Evolutionary conservation across 2,797 vertebrate genomes (phyloP).

Genomic region (Takifugu rubripes): DNA sequence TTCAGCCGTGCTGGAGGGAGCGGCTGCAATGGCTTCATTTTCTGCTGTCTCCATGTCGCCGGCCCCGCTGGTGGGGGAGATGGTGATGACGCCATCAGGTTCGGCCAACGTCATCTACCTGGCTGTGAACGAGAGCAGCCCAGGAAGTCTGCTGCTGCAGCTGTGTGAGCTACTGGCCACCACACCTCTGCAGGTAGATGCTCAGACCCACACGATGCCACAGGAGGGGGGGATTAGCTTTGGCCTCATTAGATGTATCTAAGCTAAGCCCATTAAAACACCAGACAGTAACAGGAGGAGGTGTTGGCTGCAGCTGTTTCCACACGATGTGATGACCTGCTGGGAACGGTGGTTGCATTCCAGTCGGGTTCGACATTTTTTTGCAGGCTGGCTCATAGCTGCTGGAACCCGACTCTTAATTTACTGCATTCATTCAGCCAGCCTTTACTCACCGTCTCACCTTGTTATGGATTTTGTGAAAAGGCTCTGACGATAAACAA

Average conservation of each 20-base stretch:
- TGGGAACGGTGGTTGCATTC: no score
- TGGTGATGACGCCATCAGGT: constrained; percentile 79
- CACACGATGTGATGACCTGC: no score
- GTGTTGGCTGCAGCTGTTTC: no score
- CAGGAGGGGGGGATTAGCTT: neutral
- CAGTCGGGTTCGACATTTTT: no score
- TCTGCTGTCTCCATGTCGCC: constrained; percentile 55
- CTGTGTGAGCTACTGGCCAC: constrained; percentile 91
- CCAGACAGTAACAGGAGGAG: no score
- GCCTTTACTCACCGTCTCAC: no score
- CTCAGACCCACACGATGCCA: neutral
- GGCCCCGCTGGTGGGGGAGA: constrained; percentile 73
- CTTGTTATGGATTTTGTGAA: no score
- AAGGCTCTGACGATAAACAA: no score
- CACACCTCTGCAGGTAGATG: constrained; percentile 81
- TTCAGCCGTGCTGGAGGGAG: constrained; percentile 45
- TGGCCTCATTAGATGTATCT: no score
- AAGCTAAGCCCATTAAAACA: neutral
- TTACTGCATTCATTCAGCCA: no score
- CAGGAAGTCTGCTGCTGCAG: constrained; percentile 87
- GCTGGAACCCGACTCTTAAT: no score
- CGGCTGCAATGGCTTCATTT: constrained; percentile 36
- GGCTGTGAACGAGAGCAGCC: constrained; percentile 89
- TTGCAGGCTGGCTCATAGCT: no score
- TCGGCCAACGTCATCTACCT: constrained; percentile 81